phyloP scores from a whole-genome alignment of 2,888 invertebrate genomes.

The Biston stratarius region DNA sequence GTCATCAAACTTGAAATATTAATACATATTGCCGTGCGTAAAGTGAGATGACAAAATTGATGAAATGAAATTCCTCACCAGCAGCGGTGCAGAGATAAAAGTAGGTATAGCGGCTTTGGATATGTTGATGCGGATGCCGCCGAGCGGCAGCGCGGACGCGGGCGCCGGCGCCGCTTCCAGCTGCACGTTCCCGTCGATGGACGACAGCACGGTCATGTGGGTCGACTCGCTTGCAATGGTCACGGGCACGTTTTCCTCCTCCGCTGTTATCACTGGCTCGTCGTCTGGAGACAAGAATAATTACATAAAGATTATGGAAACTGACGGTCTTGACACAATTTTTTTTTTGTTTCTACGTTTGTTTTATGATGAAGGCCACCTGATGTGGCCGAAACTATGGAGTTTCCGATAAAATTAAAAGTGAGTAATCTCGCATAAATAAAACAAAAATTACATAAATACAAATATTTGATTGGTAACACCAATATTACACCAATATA shows the following conservation, averaged over 20 bases:
- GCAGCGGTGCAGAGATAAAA: conserved; percentile 40
- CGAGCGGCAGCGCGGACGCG: conserved; percentile 68
- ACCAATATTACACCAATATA: no score
- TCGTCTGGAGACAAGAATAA: conserved; percentile 66
- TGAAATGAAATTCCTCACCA: neutral
- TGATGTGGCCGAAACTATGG: no score
- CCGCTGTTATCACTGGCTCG: conserved; percentile 83
- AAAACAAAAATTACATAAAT: no score
- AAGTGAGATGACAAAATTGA: no score
- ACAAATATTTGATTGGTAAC: no score
- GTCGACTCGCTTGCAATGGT: conserved; percentile 76
- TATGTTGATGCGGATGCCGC: conserved; percentile 93
- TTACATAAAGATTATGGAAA: no score
- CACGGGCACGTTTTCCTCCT: conserved; percentile 66
- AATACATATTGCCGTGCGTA: neutral
- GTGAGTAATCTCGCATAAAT: no score
- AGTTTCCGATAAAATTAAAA: no score
- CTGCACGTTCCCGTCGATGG: conserved; percentile 93
- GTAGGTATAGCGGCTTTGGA: conserved; percentile 86
- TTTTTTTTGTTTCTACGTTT: no score
- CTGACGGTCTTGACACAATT: no score
- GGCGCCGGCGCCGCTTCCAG: conserved; percentile 81
- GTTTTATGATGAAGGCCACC: no score
- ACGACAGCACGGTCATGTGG: conserved; percentile 86
- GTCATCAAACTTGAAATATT: neutral